Conservation (phyloP, 2,113 vertebrate genomes). For the Balaenoptera acutorostrata region DNA sequence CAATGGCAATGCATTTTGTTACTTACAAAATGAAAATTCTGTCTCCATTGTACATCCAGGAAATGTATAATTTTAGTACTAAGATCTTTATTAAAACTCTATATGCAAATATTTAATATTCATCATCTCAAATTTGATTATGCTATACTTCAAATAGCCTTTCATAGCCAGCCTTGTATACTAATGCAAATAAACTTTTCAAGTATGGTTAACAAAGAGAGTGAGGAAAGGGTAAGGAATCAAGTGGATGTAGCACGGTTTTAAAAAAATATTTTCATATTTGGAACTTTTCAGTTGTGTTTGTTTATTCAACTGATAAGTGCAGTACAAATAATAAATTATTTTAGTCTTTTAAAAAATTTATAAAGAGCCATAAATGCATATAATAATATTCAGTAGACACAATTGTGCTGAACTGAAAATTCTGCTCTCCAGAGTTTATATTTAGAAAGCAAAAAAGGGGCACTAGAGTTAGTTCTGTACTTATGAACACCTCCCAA, state of each 20-base stretch:
- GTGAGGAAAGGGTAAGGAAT: not conserved
- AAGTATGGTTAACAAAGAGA: not conserved
- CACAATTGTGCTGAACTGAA: not conserved
- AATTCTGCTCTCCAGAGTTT: not conserved
- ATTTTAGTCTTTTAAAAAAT: constrained; percentile 10
- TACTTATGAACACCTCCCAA: not conserved
- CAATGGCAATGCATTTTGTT: not conserved
- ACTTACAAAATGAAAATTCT: not conserved
- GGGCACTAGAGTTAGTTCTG: not conserved
- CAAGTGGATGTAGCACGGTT: not conserved
- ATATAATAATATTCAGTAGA: not conserved
- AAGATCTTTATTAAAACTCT: not conserved
- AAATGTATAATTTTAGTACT: not conserved
- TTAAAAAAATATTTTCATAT: not conserved
- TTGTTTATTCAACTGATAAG: not conserved
- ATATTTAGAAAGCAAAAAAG: not conserved
- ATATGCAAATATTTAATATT: not conserved
- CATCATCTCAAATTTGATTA: not conserved
- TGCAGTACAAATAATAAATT: constrained; percentile 10
- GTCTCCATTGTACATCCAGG: not conserved
- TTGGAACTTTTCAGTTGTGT: not conserved
- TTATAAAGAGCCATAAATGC: not conserved
- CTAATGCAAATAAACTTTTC: not conserved
- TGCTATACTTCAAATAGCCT: not conserved
- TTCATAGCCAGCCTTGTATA: not conserved